Evolutionary conservation across 2,113 vertebrate species (phyloP), one percentile per base, ranked within the genome.

Genomic region (Lota lota): DNA sequence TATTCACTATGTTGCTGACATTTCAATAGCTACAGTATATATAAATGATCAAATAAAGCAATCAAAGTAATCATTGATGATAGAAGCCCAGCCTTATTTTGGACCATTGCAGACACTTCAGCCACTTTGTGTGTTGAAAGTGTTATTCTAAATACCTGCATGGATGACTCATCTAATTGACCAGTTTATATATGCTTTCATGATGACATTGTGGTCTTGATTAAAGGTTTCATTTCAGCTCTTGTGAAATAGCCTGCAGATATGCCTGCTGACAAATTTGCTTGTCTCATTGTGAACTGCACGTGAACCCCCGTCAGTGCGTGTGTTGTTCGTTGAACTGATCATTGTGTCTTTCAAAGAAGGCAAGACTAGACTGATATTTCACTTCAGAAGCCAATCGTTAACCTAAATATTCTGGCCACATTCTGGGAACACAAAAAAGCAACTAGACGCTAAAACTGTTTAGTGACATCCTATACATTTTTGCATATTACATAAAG

Each of bases 151-250:
- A 68, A 84, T 82, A 70, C 79, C 76, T 62, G 28, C 56, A 60
- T 57, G 69, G 64, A 57, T 63, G 72, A 86, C 40, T 85, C 70
- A 86, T 40, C 36, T 87, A 82, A 70, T 69, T 83, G 73, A 76
- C 66, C 66, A 66, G 71, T 71, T 81, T 81, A 87, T 91, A 86
- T 89, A 87, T 65, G 64, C 66, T 67, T 63, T 74, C 75, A 82
- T 80, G 86, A 63, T 74, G 22, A 77, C 74, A 74, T 83, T 85
- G 67, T 77, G 66, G 51, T 77, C 70, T 72, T 63, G 14, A 81
- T 88, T 84, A 73, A 79, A 82, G 74, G 63, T 83, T 86, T 81
- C 67, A 62, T 76, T 69, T 79, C 71, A 77, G 68, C 69, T 77
- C 72, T 83, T 80, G 79, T 64, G 66, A 80, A 83, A 83, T 67